Conservation (phyloP, 2,113 vertebrate genomes). For the Trematomus loennbergii region DNA sequence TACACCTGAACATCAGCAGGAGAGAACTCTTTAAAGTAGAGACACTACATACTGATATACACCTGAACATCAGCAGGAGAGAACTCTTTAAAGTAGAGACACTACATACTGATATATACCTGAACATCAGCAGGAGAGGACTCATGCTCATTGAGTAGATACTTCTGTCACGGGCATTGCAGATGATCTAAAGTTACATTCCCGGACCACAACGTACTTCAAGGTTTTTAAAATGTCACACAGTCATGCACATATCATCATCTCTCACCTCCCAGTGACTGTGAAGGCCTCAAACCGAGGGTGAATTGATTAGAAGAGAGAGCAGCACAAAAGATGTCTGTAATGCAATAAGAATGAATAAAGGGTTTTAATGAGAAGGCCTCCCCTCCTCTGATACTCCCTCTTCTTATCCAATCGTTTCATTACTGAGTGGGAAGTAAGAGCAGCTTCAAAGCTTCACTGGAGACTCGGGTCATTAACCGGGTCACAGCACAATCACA, state of each 20-base stretch:
- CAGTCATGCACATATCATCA: background rate
- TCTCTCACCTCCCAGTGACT: constrained; percentile 8
- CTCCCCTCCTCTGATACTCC: constrained; percentile 35
- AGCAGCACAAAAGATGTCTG: constrained; percentile 68
- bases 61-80: too few species aligned
- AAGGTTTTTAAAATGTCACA: background rate
- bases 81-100: too few species aligned
- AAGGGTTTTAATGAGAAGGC: constrained; percentile 72
- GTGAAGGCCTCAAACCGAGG: constrained; percentile 33
- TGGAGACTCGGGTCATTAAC: constrained; percentile 45
- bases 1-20: too few species aligned
- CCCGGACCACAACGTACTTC: constrained; percentile 6
- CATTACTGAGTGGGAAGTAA: constrained; percentile 63
- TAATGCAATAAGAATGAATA: constrained; percentile 78
- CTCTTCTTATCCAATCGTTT: constrained; percentile 71
- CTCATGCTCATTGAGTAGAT: too few species aligned
- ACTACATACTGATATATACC: too few species aligned
- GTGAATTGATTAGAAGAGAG: constrained; percentile 52
- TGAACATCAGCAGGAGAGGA: too few species aligned
- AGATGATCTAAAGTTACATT: background rate
- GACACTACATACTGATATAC: too few species aligned
- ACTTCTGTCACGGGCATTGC: background rate
- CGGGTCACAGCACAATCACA: constrained; percentile 58
- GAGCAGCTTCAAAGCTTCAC: constrained; percentile 55
- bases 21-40: too few species aligned